phyloP scores from a whole-genome alignment of 2,888 invertebrate genomes.

The Sisyra nigra region DNA sequence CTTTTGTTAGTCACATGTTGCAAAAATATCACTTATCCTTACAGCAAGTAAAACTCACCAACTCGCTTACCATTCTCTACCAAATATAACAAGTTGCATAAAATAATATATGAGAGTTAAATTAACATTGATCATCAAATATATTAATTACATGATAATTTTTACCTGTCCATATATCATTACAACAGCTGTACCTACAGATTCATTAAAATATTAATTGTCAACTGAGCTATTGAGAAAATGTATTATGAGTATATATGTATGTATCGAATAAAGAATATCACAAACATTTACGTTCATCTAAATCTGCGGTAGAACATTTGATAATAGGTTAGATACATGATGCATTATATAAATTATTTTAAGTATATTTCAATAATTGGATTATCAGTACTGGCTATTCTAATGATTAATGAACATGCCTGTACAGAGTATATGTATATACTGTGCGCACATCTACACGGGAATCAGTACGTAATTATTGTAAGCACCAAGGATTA shows the following conservation, averaged over 20 bases:
- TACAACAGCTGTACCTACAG: conserved; percentile 27
- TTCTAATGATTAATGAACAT: conserved; percentile 29
- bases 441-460: conserved; percentile 5
- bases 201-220: conserved; percentile 10
- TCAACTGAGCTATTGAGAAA: conserved; percentile 10
- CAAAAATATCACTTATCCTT: conserved; percentile 45
- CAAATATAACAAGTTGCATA: conserved; percentile 1
- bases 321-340: neutral
- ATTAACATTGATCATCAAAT: neutral
- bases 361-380: conserved; percentile 12
- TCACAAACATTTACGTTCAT: neutral
- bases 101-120: conserved; percentile 3
- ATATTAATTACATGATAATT: neutral
- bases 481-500: conserved; percentile 4
- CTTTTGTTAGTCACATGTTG: conserved; percentile 54
- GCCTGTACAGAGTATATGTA: conserved; percentile 4
- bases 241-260: conserved; percentile 1
- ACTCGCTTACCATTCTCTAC: conserved; percentile 1
- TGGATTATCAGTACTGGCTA: conserved; percentile 22
- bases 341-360: neutral
- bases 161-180: conserved; percentile 25
- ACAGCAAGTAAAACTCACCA: conserved; percentile 12
- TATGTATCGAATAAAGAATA: neutral
- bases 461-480: conserved; percentile 2
- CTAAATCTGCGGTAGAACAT: too few relatives aligned